phyloP scores from a whole-genome alignment of 2,888 invertebrate species.

The Caenorhabditis drosophilae region DNA sequence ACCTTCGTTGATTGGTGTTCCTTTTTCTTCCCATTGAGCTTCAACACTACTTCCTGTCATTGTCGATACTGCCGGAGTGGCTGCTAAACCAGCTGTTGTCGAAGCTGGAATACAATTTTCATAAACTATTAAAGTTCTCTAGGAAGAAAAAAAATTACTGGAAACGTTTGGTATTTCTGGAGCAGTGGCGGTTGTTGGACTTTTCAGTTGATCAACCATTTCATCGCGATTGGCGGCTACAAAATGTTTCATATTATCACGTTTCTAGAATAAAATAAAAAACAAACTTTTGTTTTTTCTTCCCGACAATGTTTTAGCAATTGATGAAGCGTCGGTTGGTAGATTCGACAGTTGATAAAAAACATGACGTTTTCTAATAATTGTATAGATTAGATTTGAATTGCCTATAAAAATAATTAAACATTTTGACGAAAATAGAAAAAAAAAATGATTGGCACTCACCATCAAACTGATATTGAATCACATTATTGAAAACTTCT shows the following conservation, averaged over 20 bases:
- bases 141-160: no score
- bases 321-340: constrained; percentile 88
- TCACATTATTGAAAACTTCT: constrained; percentile 99
- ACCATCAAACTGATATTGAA: constrained; percentile 98
- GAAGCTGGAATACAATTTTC: no score
- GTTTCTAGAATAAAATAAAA: no score
- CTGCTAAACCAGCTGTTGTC: constrained; percentile 75
- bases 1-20: constrained; percentile 6
- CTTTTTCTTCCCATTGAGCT: constrained; percentile 49
- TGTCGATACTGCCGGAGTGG: constrained; percentile 87
- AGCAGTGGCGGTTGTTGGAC: constrained; percentile 44
- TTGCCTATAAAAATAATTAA: constrained; percentile 77
- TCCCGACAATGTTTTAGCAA: constrained; percentile 78
- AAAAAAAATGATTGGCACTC: no score
- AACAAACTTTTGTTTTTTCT: constrained; percentile 67
- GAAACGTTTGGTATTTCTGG: constrained; percentile 31
- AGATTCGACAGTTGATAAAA: constrained; percentile 97
- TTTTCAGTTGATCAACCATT: constrained; percentile 55
- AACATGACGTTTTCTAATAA: constrained; percentile 95
- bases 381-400: constrained; percentile 96
- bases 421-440: no score
- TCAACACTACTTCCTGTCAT: constrained; percentile 82
- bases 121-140: no score
- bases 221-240: constrained; percentile 44
- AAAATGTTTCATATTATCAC: no score